Evolutionary conservation across 2,113 vertebrate species (phyloP), one percentile per base, ranked within the genome.

Genomic region (Nothoprocta pentlandii): DNA sequence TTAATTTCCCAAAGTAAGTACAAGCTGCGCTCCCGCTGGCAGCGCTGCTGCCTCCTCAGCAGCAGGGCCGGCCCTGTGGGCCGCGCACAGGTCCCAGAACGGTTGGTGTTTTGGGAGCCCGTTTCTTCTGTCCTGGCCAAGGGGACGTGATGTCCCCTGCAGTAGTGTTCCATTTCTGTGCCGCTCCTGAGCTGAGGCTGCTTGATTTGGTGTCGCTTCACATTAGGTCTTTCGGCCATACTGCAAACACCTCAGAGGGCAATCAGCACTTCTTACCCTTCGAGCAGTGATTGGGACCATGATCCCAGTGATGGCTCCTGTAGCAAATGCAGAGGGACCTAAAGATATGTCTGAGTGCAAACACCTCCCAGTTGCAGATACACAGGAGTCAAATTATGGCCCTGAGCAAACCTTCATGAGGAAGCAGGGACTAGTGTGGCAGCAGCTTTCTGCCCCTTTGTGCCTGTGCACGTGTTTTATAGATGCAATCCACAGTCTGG

Each of bases 241-340:
- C 63, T 82, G 87, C 54, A 96, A 91, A 92, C 86, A 93, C 36
- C 73, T 80, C 59, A 5, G 51, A 83, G 68, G 47, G 82, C 88
- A 94, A 96, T 97, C 86, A 66, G 85, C 97, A 82, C 47, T 80
- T 80, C 75, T 90, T 51, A 86, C 86, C 76, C 80, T 80, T 30
- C 54, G 80, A 42, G 80, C 79, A 78, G 84, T 92, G 94, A 94
- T 95, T 95, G 88, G 67, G 49, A 66, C 25, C 77, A 67, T 44
- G n/a, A 86, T 87, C 76, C 78, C 15, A 26, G 34, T 66, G 75
- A 62, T 32, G 53, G 34, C 76, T 89, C 20, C 62, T 76, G 21
- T 82, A 91, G 77, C 84, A 78, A 91, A 91, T 80, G 59, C 71
- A 76, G 89, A 87, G n/a, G 58, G 22, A 41, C 79, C 87, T 92